phyloP scores from a whole-genome alignment of 2,888 invertebrate species.

The Scotopteryx bipunctaria region DNA sequence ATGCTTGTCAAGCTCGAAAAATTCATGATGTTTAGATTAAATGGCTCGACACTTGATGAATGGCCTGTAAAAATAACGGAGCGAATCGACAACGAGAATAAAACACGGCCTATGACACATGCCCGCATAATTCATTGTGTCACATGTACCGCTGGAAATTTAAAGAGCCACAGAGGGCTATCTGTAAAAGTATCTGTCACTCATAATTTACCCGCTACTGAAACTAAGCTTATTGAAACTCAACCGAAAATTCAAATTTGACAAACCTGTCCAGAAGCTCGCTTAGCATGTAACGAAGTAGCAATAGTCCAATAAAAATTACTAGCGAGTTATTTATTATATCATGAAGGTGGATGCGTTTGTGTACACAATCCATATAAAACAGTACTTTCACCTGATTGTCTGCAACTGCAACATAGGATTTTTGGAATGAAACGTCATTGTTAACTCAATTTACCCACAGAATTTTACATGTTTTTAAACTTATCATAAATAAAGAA shows the following conservation, averaged over 20 bases:
- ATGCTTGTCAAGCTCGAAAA: slow-evolving; percentile 57
- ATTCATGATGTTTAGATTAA: slow-evolving; percentile 71
- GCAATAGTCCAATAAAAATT: too few species aligned
- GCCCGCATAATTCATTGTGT: slow-evolving; percentile 46
- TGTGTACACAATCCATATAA: background rate
- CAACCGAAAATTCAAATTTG: too few species aligned
- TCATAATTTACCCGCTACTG: slow-evolving; percentile 31
- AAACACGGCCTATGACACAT: slow-evolving; percentile 43
- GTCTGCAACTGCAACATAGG: background rate
- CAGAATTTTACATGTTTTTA: background rate
- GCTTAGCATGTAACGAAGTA: too few species aligned
- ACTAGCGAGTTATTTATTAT: background rate
- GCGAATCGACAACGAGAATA: slow-evolving; percentile 58
- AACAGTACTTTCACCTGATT: slow-evolving; percentile 11
- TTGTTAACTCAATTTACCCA: background rate
- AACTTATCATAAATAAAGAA: too few species aligned
- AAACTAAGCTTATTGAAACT: slow-evolving; percentile 25
- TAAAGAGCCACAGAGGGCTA: slow-evolving; percentile 33
- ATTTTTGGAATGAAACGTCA: background rate
- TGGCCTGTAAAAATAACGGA: slow-evolving; percentile 59
- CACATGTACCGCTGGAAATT: slow-evolving; percentile 36
- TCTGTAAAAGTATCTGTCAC: slow-evolving; percentile 30
- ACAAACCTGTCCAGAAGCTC: too few species aligned
- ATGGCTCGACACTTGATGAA: slow-evolving; percentile 68
- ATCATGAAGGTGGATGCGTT: background rate